Conservation (phyloP, 1,140 invertebrate genomes). For the Limonius californicus region DNA sequence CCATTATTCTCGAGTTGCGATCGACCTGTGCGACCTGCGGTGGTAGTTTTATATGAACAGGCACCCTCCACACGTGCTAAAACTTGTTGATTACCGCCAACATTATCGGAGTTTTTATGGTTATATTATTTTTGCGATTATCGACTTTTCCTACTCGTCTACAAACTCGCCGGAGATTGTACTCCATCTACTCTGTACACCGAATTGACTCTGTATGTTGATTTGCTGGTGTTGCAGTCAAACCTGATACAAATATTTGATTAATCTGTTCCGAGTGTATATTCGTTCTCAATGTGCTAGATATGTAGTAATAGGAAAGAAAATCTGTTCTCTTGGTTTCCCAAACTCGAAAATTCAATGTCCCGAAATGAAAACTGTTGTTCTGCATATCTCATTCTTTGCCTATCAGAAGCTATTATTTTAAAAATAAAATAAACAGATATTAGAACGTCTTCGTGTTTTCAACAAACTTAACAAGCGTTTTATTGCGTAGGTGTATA, state of each 20-base stretch:
- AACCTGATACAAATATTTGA: neutral
- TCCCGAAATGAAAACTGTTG: too few relatives aligned
- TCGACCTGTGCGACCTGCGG: neutral
- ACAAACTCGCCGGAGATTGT: neutral
- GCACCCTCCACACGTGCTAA: neutral
- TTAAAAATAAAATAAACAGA: too few relatives aligned
- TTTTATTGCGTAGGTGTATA: too few relatives aligned
- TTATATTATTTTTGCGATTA: neutral
- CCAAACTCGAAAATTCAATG: too few relatives aligned
- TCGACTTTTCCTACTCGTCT: neutral
- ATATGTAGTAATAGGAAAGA: too few relatives aligned
- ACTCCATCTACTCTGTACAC: neutral
- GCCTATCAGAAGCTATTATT: too few relatives aligned
- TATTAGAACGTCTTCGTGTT: too few relatives aligned
- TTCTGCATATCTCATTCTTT: too few relatives aligned
- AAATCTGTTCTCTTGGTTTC: too few relatives aligned
- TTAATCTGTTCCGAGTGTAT: neutral
- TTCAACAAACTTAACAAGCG: too few relatives aligned
- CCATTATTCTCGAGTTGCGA: constrained; percentile 1
- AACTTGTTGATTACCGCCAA: neutral
- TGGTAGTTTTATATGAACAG: neutral
- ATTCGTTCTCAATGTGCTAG: neutral
- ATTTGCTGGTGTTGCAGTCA: too few relatives aligned
- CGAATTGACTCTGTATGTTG: neutral
- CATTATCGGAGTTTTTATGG: neutral